Conservation (phyloP, 30 jellyfish, hydroid and myxozoan species). For the Aurelia sp. region DNA sequence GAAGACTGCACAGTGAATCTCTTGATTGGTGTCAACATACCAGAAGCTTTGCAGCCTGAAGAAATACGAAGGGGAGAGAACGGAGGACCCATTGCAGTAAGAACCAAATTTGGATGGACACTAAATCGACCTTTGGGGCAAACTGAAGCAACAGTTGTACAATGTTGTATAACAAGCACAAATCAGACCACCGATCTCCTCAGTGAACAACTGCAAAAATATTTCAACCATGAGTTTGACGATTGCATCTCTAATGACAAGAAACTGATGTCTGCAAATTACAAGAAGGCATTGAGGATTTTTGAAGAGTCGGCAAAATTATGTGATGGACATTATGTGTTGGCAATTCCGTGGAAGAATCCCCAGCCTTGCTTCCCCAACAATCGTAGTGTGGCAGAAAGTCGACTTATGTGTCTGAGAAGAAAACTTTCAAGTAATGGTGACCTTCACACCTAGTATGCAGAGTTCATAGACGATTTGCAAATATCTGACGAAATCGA, state of each 20-base stretch:
- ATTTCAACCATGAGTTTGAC: slow-evolving; percentile 41
- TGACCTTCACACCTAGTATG: background rate
- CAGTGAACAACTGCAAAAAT: slow-evolving; percentile 21
- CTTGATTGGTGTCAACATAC: slow-evolving; percentile 58
- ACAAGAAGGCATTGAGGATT: slow-evolving; percentile 35
- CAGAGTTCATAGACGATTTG: slow-evolving; percentile 38
- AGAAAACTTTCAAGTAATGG: background rate
- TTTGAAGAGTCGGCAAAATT: slow-evolving; percentile 25
- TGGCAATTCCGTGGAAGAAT: slow-evolving; percentile 32
- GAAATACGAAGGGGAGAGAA: slow-evolving; percentile 53
- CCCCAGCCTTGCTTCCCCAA: slow-evolving; percentile 24
- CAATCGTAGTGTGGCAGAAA: slow-evolving; percentile 35
- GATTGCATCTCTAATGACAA: slow-evolving; percentile 26
- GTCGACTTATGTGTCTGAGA: background rate
- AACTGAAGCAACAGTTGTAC: slow-evolving; percentile 14
- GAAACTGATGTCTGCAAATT: slow-evolving; percentile 29
- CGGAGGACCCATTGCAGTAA: slow-evolving; percentile 73
- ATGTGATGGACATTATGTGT: background rate
- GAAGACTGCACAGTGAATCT: slow-evolving; percentile 38
- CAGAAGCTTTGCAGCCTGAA: slow-evolving; percentile 72
- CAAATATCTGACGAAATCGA: background rate
- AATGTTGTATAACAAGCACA: slow-evolving; percentile 9
- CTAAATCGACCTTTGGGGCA: slow-evolving; percentile 59
- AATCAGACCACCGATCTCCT: slow-evolving; percentile 8
- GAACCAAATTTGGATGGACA: slow-evolving; percentile 73